Evolutionary conservation across 1,140 invertebrate species (phyloP), one percentile per base, ranked within the genome.

Genomic region (Hermatobates lingyangjiaoensis): DNA sequence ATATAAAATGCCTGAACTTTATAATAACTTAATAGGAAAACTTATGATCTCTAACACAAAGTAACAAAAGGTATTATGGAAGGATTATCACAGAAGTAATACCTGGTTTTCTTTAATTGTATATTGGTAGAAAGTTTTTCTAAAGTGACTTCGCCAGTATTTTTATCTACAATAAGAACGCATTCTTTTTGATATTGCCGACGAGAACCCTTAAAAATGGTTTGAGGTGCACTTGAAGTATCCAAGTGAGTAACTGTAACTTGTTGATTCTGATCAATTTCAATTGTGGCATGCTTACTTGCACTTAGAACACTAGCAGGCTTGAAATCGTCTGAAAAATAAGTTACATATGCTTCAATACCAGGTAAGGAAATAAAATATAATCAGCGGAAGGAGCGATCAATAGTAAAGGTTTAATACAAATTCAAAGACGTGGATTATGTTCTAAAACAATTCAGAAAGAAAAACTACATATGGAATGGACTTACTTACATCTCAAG

Each of bases 161-260:
- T 71, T 64, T 81, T 79, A 66, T 96, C 89, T 56, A 93, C 87
- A 48, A 97, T 91, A 10, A 96, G 73, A 40, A 97, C 86, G 71
- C 91, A 97, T 72, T 96, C 91, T 71, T 91, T 87, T 47, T 79
- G 74, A 65, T 87, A 88, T 38, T 87, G 85, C 62, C 81, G 76
- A 62, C 92, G 83, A 61, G 86, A 87, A 42, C 92, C 91, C 70
- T 90, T 92, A 66, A 92, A 95, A 48, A 95, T 84, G 54, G 89
- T 94, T 58, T 91, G 83, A 48, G 81, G 76, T 28, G 83, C 81
- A 55, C 86, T 81, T 15, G 55, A 49, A 53, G 86, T 85, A 71
- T 90, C 81, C 72, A 91, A 77, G 76, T 95, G 87, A 53, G 86
- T 90, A 20, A 96, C 87, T 50, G 87, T 91, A 60, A 86, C 79